Percentiles rank a stretch among this genome's conserved stretches.
These are phyloP conservation scores for Macroglossus sobrinus DNA, from an alignment of 2,113 vertebrate genomes.

Conservation along the genomic window DNA sequence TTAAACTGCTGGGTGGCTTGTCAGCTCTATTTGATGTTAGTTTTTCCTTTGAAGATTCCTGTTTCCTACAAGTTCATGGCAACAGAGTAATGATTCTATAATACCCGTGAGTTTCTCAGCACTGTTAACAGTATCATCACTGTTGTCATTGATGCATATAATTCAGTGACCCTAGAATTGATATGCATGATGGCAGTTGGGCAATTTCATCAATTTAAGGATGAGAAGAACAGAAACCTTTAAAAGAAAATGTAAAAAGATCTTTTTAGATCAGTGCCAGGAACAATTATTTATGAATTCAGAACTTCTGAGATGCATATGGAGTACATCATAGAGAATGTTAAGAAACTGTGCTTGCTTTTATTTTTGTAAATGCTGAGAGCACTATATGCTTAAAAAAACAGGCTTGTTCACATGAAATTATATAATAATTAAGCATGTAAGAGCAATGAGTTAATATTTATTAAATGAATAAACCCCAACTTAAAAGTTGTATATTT, in stretches of 20 bases:
- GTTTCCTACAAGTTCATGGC: constrained; percentile 15
- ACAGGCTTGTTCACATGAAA: background rate
- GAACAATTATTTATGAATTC: background rate
- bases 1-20: constrained; percentile 23
- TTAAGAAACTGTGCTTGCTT: background rate
- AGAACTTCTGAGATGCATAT: background rate
- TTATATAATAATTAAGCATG: background rate
- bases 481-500: background rate
- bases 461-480: constrained; percentile 36
- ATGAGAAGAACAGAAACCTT: background rate
- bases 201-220: background rate
- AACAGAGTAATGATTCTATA: background rate
- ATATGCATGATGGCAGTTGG: background rate
- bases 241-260: background rate
- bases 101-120: background rate
- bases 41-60: constrained; percentile 44
- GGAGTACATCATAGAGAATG: background rate
- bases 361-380: constrained; percentile 10
- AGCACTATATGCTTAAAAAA: background rate
- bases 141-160: background rate
- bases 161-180: background rate
- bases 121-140: background rate
- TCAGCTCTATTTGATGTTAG: constrained; percentile 16
- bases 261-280: background rate
- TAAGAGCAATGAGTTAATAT: background rate